Conservation (phyloP, 2,797 vertebrate species). For the Etheostoma nigrum region DNA sequence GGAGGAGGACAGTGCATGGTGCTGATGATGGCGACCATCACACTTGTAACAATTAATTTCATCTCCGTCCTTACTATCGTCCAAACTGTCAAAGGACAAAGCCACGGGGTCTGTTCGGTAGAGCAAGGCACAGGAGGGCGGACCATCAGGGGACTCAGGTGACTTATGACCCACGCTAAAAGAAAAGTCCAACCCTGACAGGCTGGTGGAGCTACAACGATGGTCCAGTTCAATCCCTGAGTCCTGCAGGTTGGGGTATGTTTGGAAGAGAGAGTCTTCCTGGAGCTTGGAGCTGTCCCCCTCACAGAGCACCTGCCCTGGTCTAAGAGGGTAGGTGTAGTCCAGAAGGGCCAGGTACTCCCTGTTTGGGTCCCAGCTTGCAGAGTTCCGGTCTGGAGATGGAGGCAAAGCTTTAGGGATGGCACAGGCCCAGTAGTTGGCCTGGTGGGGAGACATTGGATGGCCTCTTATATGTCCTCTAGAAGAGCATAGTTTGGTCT, state of each 20-base stretch:
- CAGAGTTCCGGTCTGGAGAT: constrained; percentile 85
- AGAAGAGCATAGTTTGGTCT: constrained; percentile 19
- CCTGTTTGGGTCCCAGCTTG: constrained; percentile 89
- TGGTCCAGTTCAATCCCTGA: constrained; percentile 92
- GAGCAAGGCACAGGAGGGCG: constrained; percentile 50
- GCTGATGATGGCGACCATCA: constrained; percentile 28
- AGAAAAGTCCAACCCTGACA: constrained; percentile 55
- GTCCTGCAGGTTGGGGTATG: constrained; percentile 85
- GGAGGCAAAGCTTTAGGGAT: constrained; percentile 87
- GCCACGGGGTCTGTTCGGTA: constrained; percentile 55
- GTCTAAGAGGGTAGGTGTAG: constrained; percentile 93
- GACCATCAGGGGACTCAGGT: constrained; percentile 58
- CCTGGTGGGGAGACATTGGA: constrained; percentile 81
- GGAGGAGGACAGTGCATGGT: constrained; percentile 14
- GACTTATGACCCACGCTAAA: constrained; percentile 32
- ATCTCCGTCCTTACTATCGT: constrained; percentile 30
- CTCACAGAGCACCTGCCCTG: constrained; percentile 74
- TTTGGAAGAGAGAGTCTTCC: constrained; percentile 26
- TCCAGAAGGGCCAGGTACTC: constrained; percentile 93
- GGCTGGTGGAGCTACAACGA: constrained; percentile 72
- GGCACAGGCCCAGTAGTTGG: constrained; percentile 91
- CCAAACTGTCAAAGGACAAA: constrained; percentile 66
- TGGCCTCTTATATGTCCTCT: constrained; percentile 28
- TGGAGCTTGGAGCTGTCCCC: constrained; percentile 41
- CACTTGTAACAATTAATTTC: neutral